Conservation (phyloP, 2,797 vertebrate species). For the Poecilia velifera region DNA sequence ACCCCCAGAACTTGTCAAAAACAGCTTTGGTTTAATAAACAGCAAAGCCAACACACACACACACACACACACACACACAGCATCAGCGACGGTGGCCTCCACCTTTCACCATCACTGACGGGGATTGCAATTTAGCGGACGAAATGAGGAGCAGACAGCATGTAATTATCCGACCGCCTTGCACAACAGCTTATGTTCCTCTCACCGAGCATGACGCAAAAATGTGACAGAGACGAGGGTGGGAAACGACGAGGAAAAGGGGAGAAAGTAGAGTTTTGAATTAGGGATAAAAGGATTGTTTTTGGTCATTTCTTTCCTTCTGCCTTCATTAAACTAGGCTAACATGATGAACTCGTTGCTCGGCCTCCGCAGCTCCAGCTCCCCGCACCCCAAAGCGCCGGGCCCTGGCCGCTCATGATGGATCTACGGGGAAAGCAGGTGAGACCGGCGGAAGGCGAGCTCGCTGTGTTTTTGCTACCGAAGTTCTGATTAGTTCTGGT, state of each 20-base stretch:
- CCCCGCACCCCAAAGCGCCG: conserved; percentile 35
- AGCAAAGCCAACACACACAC: conserved; percentile 17
- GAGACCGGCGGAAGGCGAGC: conserved; percentile 22
- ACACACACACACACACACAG: not conserved
- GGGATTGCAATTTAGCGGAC: conserved; percentile 17
- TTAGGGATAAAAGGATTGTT: conserved; percentile 35
- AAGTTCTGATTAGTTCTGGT: conserved; percentile 38
- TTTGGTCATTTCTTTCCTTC: conserved; percentile 51
- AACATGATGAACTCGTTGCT: conserved; percentile 81
- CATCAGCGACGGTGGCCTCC: conserved; percentile 10
- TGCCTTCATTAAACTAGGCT: conserved; percentile 81
- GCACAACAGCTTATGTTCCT: conserved; percentile 9
- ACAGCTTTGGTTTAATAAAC: not conserved
- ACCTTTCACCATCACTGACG: conserved; percentile 15
- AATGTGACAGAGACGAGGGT: conserved; percentile 27
- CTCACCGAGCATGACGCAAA: conserved; percentile 48
- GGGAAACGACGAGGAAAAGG: conserved; percentile 15
- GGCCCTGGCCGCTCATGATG: conserved; percentile 49
- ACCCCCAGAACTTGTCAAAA: not conserved
- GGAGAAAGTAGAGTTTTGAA: conserved; percentile 20
- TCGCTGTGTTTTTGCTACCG: conserved; percentile 13
- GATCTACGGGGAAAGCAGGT: conserved; percentile 40
- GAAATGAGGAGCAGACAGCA: conserved; percentile 23
- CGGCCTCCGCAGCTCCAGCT: conserved; percentile 63
- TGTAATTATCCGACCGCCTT: conserved; percentile 23